A percentile compares a stretch with the other conserved stretches of the same genome.
Conservation (phyloP, 2,113 vertebrate species). For the Sturnira hondurensis region DNA sequence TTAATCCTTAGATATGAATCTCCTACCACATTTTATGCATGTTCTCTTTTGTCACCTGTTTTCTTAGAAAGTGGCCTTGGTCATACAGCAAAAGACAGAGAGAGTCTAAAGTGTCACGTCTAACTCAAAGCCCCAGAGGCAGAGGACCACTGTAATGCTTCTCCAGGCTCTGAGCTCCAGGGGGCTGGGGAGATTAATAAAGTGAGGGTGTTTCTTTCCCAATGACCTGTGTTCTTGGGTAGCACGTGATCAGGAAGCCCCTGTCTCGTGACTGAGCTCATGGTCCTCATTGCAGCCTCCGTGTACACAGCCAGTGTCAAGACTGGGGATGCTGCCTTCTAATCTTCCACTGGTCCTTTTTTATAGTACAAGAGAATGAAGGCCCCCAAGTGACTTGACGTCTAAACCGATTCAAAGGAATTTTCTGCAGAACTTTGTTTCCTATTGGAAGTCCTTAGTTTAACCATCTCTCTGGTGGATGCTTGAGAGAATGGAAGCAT, state of each 20-base stretch:
- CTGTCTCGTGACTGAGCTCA: neutral
- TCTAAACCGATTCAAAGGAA: neutral
- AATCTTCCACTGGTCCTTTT: neutral
- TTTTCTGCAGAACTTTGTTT: slow-evolving; percentile 8
- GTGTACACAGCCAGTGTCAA: rapidly evolving
- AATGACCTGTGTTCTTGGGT: neutral
- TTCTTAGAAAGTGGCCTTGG: slow-evolving; percentile 49
- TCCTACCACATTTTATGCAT: slow-evolving; percentile 39
- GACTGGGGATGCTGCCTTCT: neutral
- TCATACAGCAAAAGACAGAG: slow-evolving; percentile 30
- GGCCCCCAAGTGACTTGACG: neutral
- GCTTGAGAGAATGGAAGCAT: neutral
- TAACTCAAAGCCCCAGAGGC: slow-evolving; percentile 35
- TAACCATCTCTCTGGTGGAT: neutral
- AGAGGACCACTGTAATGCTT: neutral
- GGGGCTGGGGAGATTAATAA: neutral
- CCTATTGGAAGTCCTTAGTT: neutral
- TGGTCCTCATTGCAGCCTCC: neutral
- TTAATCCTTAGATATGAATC: slow-evolving; percentile 22
- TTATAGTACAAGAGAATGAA: neutral
- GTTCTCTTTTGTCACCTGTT: slow-evolving; percentile 44
- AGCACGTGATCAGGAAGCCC: neutral
- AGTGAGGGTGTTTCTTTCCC: neutral
- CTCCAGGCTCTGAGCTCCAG: neutral
- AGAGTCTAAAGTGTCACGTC: slow-evolving; percentile 42